Conservation (phyloP, 2,113 vertebrate species). For the Anolis sagrei region DNA sequence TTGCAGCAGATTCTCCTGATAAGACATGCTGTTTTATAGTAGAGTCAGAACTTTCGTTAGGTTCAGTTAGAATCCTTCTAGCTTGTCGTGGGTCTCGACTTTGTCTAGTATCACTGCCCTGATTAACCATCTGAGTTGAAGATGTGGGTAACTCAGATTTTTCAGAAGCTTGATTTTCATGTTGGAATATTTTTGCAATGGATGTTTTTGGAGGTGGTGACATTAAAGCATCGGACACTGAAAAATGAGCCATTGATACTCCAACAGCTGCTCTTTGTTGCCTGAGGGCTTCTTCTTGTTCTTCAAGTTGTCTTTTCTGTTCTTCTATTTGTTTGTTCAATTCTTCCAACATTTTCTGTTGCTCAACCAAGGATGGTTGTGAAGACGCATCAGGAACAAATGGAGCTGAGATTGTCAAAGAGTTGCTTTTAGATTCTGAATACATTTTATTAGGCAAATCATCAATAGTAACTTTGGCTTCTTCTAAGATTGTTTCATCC, state of each 20-base stretch:
- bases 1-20: constrained; percentile 20
- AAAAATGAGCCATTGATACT: constrained; percentile 96
- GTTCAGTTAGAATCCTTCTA: constrained; percentile 71
- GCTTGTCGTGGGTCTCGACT: constrained; percentile 89
- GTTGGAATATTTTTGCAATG: constrained; percentile 77
- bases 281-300: constrained; percentile 92
- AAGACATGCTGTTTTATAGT: constrained; percentile 25
- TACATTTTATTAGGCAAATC: constrained; percentile 78
- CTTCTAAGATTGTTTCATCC: constrained; percentile 92
- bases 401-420: constrained; percentile 43
- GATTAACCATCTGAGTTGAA: constrained; percentile 73
- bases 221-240: constrained; percentile 92
- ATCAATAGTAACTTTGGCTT: constrained; percentile 83
- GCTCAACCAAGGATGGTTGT: constrained; percentile 85
- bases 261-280: constrained; percentile 94
- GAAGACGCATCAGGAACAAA: constrained; percentile 45
- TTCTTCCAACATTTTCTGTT: constrained; percentile 94
- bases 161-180: constrained; percentile 80
- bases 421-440: constrained; percentile 52
- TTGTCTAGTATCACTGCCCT: constrained; percentile 84
- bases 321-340: constrained; percentile 96
- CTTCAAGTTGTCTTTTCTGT: constrained; percentile 91
- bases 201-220: constrained; percentile 87
- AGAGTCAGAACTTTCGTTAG: constrained; percentile 47
- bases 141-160: constrained; percentile 71